phyloP scores from a whole-genome alignment of 92 coral and sea anemone genomes.

The Blastomussa wellsi region DNA sequence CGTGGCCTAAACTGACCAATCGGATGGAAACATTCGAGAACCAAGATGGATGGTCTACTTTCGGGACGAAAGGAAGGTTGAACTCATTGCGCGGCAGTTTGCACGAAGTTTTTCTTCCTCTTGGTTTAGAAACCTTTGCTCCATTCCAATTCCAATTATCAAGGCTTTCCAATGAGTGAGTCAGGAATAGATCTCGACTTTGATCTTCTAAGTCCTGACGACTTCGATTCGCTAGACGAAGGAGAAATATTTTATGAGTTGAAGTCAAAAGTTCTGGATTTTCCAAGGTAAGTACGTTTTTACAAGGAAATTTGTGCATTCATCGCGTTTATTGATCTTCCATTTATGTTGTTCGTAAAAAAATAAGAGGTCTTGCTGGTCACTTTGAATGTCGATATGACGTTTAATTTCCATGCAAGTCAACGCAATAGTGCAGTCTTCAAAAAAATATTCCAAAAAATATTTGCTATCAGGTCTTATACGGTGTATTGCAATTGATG shows the following conservation, averaged over 20 bases:
- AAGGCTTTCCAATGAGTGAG: slow-evolving; percentile 96
- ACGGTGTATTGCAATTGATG: background rate
- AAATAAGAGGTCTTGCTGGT: background rate
- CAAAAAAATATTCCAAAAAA: background rate
- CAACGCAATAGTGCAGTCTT: background rate
- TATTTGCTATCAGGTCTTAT: background rate
- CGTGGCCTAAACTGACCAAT: slow-evolving; percentile 74
- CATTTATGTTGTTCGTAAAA: background rate
- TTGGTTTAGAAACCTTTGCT: slow-evolving; percentile 23
- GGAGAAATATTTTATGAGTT: slow-evolving; percentile 69
- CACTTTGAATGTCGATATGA: background rate
- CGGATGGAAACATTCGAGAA: slow-evolving; percentile 16
- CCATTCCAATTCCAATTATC: slow-evolving; percentile 12
- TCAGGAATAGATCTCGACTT: slow-evolving; percentile 99
- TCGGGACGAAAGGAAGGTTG: slow-evolving; percentile 42
- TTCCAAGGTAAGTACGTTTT: slow-evolving; percentile 64
- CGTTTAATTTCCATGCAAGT: background rate
- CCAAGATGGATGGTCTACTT: slow-evolving; percentile 61
- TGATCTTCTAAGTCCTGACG: slow-evolving; percentile 86
- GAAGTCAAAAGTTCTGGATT: slow-evolving; percentile 79
- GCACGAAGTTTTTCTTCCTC: background rate
- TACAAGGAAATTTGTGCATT: background rate
- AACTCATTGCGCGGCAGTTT: background rate
- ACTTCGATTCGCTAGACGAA: slow-evolving; percentile 58
- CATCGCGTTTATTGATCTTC: background rate